phyloP scores from a whole-genome alignment of 2,888 invertebrate genomes.

The Sinelater perroti region DNA sequence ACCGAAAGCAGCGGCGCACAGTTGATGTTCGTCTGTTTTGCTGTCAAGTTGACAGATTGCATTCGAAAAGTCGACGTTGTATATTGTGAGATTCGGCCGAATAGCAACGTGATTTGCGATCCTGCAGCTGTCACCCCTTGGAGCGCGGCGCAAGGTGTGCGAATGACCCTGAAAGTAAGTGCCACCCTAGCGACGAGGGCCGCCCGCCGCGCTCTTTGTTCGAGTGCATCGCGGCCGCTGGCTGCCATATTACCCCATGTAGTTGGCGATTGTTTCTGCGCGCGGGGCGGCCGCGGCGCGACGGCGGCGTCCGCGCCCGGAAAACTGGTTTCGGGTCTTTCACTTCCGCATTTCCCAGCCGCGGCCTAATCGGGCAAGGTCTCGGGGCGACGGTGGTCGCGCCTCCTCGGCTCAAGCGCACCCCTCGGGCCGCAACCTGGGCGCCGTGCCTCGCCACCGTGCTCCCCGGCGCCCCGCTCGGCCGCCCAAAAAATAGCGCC shows the following conservation, averaged over 20 bases:
- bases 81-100: conserved; percentile 46
- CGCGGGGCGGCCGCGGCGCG: background rate
- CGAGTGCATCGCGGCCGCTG: conserved; percentile 47
- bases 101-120: conserved; percentile 50
- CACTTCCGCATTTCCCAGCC: conserved; percentile 40
- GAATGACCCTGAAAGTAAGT: conserved; percentile 48
- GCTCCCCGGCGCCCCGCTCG: too few species aligned
- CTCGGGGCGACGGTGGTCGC: too few species aligned
- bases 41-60: conserved; percentile 46
- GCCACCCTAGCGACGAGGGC: conserved; percentile 11
- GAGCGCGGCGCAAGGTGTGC: conserved; percentile 44
- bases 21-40: conserved; percentile 38
- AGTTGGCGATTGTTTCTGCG: conserved; percentile 35
- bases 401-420: too few species aligned
- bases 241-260: conserved; percentile 54
- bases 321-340: conserved; percentile 20
- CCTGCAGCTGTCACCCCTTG: conserved; percentile 44
- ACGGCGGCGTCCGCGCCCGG: background rate
- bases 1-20: conserved; percentile 27
- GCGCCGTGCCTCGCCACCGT: too few species aligned
- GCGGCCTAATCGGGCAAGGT: conserved; percentile 31
- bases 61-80: conserved; percentile 50
- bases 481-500: conserved; percentile 33
- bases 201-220: conserved; percentile 48
- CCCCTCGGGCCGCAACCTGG: too few species aligned